Percentiles rank a stretch among this genome's conserved stretches.
Conservation (phyloP, 2,888 invertebrate species). For the Archips crataeganus region DNA sequence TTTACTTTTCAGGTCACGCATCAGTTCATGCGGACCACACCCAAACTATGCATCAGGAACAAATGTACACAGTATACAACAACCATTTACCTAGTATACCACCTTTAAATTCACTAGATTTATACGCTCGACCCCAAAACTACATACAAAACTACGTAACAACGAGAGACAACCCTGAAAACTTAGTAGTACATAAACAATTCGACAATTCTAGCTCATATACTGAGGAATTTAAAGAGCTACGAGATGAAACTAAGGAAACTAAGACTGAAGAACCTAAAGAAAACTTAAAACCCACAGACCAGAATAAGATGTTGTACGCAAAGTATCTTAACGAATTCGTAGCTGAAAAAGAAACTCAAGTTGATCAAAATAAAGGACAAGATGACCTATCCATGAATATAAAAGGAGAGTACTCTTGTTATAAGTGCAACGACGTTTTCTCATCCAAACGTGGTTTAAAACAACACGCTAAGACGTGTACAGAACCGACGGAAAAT, state of each 20-base stretch:
- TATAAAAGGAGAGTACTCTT: conserved; percentile 75
- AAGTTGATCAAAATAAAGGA: conserved; percentile 56
- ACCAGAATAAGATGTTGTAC: conserved; percentile 71
- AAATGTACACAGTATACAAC: conserved; percentile 67
- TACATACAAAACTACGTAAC: conserved; percentile 66
- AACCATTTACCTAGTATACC: conserved; percentile 62
- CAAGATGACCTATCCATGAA: conserved; percentile 65
- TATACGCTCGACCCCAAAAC: conserved; percentile 67
- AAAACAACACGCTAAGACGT: conserved; percentile 73
- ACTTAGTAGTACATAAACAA: conserved; percentile 73
- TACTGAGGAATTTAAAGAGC: conserved; percentile 68
- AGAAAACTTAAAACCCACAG: conserved; percentile 72
- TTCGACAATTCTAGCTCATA: conserved; percentile 70
- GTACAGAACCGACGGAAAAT: conserved; percentile 55
- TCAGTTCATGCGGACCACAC: conserved; percentile 54
- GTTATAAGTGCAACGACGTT: conserved; percentile 73
- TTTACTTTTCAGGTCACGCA: conserved; percentile 66
- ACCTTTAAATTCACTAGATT: conserved; percentile 60
- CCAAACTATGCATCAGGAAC: conserved; percentile 60
- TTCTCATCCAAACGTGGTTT: conserved; percentile 73
- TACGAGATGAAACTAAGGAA: conserved; percentile 55
- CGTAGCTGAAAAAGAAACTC: conserved; percentile 55
- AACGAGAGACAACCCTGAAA: conserved; percentile 73
- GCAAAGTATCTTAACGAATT: conserved; percentile 53
- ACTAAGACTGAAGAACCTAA: conserved; percentile 69